Percentiles rank a stretch among this genome's conserved stretches.
These are phyloP conservation scores for Dendroctonus valens DNA, from an alignment of 1,140 invertebrate genomes.

Conservation along the genomic window DNA sequence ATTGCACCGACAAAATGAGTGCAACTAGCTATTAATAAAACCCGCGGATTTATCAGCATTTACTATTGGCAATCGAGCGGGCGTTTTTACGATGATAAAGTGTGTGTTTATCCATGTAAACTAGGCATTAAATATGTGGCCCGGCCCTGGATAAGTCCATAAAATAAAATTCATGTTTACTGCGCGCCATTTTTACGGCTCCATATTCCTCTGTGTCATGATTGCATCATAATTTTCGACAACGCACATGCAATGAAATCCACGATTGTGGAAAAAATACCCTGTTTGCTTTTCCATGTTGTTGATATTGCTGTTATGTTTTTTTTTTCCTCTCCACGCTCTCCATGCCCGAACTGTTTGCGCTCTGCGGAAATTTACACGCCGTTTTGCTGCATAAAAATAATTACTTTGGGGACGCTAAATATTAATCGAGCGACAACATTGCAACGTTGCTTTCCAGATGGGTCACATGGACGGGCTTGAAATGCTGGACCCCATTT, in stretches of 20 bases:
- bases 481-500: conserved; percentile 85
- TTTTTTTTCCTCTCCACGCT: neutral
- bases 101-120: conserved; percentile 17
- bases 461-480: conserved; percentile 92
- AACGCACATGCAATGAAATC: conserved; percentile 23
- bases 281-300: neutral
- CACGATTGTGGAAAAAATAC: conserved; percentile 27
- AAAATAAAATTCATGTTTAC: conserved; percentile 30
- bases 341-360: too few relatives aligned
- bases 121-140: conserved; percentile 20
- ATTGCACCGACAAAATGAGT: too few relatives aligned
- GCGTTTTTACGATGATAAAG: neutral
- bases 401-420: conserved; percentile 7
- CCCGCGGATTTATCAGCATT: too few relatives aligned
- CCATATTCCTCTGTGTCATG: conserved; percentile 27
- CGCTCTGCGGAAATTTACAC: conserved; percentile 10
- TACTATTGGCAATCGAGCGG: too few relatives aligned
- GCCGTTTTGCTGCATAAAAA: conserved; percentile 12
- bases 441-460: conserved; percentile 55
- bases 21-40: too few relatives aligned
- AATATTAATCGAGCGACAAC: neutral
- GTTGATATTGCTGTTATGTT: conserved; percentile 7
- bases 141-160: conserved; percentile 7
- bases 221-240: conserved; percentile 28
- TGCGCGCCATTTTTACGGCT: conserved; percentile 19